phyloP scores from a whole-genome alignment of 2,888 invertebrate genomes.

The Phengaris alcon region DNA sequence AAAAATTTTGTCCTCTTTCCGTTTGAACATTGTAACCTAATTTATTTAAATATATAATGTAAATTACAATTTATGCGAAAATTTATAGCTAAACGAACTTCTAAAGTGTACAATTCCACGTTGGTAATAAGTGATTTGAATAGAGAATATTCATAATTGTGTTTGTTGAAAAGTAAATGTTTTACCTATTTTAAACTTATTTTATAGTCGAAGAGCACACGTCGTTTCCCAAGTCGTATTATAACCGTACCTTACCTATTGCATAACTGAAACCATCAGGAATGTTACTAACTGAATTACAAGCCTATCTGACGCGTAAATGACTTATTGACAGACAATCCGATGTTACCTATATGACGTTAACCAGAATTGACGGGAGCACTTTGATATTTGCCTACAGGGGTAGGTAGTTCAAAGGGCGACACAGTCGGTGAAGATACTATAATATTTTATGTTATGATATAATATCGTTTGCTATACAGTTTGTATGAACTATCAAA shows the following conservation, averaged over 20 bases:
- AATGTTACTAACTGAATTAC: constrained; percentile 1
- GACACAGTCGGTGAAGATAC: too few species aligned
- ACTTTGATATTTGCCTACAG: neutral
- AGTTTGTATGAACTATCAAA: too few species aligned
- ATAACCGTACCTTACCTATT: neutral
- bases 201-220: neutral
- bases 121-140: too few species aligned
- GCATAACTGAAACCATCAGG: neutral
- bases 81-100: too few species aligned
- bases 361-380: neutral
- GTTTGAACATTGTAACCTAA: neutral
- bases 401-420: neutral
- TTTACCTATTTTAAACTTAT: too few species aligned
- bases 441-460: too few species aligned
- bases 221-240: too few species aligned
- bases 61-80: neutral
- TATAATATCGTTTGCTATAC: too few species aligned
- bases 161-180: too few species aligned
- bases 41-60: neutral
- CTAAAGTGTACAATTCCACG: too few species aligned
- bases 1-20: neutral
- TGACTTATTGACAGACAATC: constrained; percentile 7
- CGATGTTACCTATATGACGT: neutral
- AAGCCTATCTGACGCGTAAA: neutral
- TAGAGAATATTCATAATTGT: too few species aligned